Conservation (phyloP, 2,797 vertebrate genomes). For the Rhabdophis nuchalis region DNA sequence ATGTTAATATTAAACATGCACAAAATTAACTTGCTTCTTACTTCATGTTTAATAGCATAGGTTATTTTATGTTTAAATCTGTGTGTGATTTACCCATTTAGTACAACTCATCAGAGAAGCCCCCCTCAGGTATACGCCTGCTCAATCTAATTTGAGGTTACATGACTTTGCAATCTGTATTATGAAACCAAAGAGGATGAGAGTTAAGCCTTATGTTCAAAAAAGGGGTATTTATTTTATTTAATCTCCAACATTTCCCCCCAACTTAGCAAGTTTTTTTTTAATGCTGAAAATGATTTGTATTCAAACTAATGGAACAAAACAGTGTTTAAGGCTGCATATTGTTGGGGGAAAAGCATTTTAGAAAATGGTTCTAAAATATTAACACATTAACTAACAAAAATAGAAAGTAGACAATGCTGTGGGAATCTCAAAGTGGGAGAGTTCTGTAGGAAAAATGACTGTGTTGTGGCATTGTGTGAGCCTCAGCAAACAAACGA, state of each 20-base stretch:
- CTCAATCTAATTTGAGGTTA: constrained; percentile 43
- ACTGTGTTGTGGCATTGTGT: background rate
- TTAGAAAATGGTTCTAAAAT: constrained; percentile 10
- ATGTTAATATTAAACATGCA: constrained; percentile 17
- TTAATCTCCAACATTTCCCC: constrained; percentile 27
- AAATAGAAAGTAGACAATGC: background rate
- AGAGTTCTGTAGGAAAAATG: background rate
- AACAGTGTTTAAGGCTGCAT: background rate
- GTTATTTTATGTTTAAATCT: constrained; percentile 45
- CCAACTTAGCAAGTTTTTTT: background rate
- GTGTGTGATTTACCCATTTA: constrained; percentile 1
- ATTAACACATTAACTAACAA: constrained; percentile 2
- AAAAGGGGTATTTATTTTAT: constrained; percentile 15
- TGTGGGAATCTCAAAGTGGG: background rate
- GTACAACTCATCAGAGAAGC: constrained; percentile 41
- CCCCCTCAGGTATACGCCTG: constrained; percentile 4
- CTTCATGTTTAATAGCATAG: constrained; percentile 28
- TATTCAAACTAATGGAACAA: background rate
- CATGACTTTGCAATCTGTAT: constrained; percentile 16
- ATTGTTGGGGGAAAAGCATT: constrained; percentile 1
- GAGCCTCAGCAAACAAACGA: background rate
- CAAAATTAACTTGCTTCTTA: constrained; percentile 31
- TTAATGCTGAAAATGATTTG: constrained; percentile 2
- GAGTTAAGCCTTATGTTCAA: constrained; percentile 18
- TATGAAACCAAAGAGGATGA: background rate